phyloP scores from a whole-genome alignment of 2,113 vertebrate genomes.

The Gadus chalcogrammus region DNA sequence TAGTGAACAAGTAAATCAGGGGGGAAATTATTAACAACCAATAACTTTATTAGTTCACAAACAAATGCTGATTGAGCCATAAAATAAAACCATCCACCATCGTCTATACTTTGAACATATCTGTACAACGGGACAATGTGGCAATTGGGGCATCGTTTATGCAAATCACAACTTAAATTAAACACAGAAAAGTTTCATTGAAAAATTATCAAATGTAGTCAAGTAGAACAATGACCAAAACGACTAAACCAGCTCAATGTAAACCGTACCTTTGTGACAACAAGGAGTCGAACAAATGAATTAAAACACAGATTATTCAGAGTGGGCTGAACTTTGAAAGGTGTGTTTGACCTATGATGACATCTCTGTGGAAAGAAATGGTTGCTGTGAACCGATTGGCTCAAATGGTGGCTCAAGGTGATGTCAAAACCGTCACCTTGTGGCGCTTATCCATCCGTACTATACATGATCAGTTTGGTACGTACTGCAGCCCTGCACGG shows the following conservation, averaged over 20 bases:
- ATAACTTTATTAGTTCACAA: constrained; percentile 2
- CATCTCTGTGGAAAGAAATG: too few species aligned
- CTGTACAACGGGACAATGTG: neutral
- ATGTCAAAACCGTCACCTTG: too few species aligned
- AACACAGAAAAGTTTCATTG: neutral
- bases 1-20: too few species aligned
- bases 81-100: neutral
- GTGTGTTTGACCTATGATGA: too few species aligned
- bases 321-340: neutral
- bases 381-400: too few species aligned
- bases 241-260: too few species aligned
- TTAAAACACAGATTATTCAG: neutral
- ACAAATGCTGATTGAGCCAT: neutral
- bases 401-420: too few species aligned
- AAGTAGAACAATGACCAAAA: neutral
- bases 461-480: too few species aligned
- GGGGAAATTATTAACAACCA: too few species aligned
- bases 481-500: too few species aligned
- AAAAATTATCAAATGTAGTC: neutral
- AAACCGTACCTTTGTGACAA: neutral
- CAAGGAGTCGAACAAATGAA: neutral
- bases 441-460: too few species aligned
- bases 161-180: neutral
- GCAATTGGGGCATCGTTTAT: neutral
- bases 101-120: neutral